Evolutionary conservation across 92 coral and sea anemone genomes (phyloP).

Genomic region (Muricea muricata): DNA sequence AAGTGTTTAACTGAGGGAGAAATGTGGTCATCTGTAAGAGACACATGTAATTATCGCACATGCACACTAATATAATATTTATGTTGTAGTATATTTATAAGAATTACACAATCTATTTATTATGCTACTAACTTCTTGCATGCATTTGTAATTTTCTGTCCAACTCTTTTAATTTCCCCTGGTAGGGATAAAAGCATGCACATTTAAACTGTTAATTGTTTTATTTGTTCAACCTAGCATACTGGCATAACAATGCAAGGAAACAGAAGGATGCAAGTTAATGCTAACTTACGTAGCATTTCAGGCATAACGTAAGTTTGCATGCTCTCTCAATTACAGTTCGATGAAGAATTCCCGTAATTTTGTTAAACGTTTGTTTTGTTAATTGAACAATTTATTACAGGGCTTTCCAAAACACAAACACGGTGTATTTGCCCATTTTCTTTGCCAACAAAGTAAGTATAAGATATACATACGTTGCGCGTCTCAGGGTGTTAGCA

Average conservation of each 20-base stretch:
- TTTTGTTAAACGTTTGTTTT: neutral
- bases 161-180: too few relatives aligned
- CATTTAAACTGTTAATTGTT: neutral
- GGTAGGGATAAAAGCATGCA: too few relatives aligned
- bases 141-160: too few relatives aligned
- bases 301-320: constrained; percentile 66
- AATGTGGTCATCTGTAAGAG: too few relatives aligned
- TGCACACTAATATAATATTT: too few relatives aligned
- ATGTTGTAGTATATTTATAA: too few relatives aligned
- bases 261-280: constrained; percentile 79
- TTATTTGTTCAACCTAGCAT: constrained; percentile 50
- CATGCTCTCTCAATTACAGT: neutral
- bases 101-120: too few relatives aligned
- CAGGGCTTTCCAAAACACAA: constrained; percentile 43
- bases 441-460: constrained; percentile 85
- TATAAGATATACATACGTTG: neutral
- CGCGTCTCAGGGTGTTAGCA: too few relatives aligned
- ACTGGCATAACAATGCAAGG: constrained; percentile 90
- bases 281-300: constrained; percentile 69
- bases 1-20: too few relatives aligned
- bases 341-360: too few relatives aligned
- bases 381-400: neutral
- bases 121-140: too few relatives aligned
- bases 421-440: constrained; percentile 80
- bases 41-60: too few relatives aligned